Evolutionary conservation across 2,888 invertebrate genomes (phyloP), one percentile per base, ranked within the genome.

Genomic region (Mythimna loreyi): DNA sequence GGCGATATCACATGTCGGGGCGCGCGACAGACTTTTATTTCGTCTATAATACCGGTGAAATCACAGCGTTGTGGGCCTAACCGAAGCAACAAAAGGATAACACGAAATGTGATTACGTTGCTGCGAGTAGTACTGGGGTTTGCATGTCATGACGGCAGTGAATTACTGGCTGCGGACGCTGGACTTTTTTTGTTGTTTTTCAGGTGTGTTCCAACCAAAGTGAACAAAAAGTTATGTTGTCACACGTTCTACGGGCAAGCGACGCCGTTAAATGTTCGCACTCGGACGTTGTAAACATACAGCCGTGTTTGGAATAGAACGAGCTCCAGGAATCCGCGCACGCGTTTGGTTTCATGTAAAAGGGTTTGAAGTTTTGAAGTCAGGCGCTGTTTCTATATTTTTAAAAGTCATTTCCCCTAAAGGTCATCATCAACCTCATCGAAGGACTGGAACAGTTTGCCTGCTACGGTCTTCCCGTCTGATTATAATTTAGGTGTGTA

Each of bases 21-120:
- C 83, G 82, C 82, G 84, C 77, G 84, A 78, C 79, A 59, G 76
- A 87, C 81, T 85, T 89, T 85, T 89, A 89, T 87, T 86, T 85
- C 76, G 82, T 85, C 86, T 86, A 86, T 86, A 87, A 87, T 83
- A 81, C 81, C 78, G 77, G 82, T 88, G 90, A 92, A 92, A 92
- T 92, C 92, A 91, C 90, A 80, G 85, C 82, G 91, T 91, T 91
- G 90, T 92, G 86, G 85, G 84, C 82, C 85, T 87, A 84, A 85
- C 87, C 82, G 89, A 87, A 88, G 82, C 84, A 89, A 93, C 93
- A 94, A 94, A 94, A 90, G 91, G 92, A 92, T 89, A 89, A 90
- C 93, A 93, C 87, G 92, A 92, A 93, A 93, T 92, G 95, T 93
- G 91, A 94, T 93, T 94, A 94, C 91, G 92, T 92, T 91, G 92